Conservation (phyloP, 2,888 invertebrate species). For the Andrena bicolor region DNA sequence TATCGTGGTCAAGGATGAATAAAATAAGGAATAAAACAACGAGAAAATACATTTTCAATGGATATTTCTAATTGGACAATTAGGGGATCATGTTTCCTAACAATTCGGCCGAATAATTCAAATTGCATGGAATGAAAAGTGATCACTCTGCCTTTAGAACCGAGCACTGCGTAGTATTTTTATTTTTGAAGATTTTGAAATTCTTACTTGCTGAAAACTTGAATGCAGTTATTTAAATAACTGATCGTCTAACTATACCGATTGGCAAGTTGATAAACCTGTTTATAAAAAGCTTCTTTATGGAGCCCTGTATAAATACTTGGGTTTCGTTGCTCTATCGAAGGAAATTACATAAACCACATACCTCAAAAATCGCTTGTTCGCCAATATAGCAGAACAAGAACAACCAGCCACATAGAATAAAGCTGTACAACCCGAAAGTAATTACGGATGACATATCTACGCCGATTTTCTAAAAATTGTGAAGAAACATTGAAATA, state of each 20-base stretch:
- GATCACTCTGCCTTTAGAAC: too few species aligned
- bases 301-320: not conserved
- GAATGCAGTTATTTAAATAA: too few species aligned
- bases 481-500: not conserved
- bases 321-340: not conserved
- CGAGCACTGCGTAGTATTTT: too few species aligned
- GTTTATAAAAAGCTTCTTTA: not conserved
- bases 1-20: too few species aligned
- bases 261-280: too few species aligned
- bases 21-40: not conserved
- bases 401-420: slow-evolving; percentile 3
- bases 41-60: not conserved
- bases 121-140: too few species aligned
- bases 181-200: too few species aligned
- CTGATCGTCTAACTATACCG: too few species aligned
- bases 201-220: too few species aligned
- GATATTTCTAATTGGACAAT: too few species aligned
- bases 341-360: not conserved
- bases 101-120: too few species aligned
- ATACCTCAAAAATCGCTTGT: slow-evolving; percentile 23
- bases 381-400: slow-evolving; percentile 50
- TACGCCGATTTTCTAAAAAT: not conserved
- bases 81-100: too few species aligned
- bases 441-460: not conserved
- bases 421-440: not conserved